Evolutionary conservation across 1,140 invertebrate species (phyloP), one percentile per base, ranked within the genome.

Genomic region (Macrostomum lignano): DNA sequence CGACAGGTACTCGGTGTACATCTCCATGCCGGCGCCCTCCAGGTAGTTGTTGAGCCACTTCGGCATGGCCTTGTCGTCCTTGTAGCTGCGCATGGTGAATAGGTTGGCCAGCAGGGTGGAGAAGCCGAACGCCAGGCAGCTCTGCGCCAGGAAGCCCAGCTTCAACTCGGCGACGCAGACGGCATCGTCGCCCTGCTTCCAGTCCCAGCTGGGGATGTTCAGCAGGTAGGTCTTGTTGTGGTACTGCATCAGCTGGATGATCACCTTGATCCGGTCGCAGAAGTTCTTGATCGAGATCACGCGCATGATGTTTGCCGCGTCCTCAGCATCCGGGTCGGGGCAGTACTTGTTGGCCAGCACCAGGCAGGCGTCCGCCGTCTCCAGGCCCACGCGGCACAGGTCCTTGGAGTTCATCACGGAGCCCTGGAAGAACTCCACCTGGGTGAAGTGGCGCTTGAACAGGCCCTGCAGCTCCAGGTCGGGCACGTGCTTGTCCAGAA

Each of bases 231-330:
- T n/a, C n/a, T n/a, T 96, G 65, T 96, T 94, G 51, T 93, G 84
- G 65, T 94, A 96, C 64, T 96, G 84, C 75, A 96, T 84, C 37
- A 96, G 67, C 57, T 94, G 86, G 48, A 96, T 88, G 49, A 94
- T 94, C 46, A 94, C 82, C 53, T 84, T 71, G 58, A 93, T 91
- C 52, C 91, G 79, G 50, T 91, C 81, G 42, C 77, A 82, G 62
- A 86, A 93, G 63, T 96, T 96, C 66, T 96, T 96, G 47, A 96
- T 93, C 36, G 84, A 91, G 52, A 94, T 94, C 36, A 93, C 86
- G 54, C 84, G 67, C 84, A 94, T 94, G 48, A 94, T 96, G 59
- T 94, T 96, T 33, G 82, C 84, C 38, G 84, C 84, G 65, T 96
- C 86, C 64, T 67, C 65, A 33, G 82, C 84, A 55, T 94, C 84